phyloP scores from a whole-genome alignment of 2,113 vertebrate species.

The Columba livia region DNA sequence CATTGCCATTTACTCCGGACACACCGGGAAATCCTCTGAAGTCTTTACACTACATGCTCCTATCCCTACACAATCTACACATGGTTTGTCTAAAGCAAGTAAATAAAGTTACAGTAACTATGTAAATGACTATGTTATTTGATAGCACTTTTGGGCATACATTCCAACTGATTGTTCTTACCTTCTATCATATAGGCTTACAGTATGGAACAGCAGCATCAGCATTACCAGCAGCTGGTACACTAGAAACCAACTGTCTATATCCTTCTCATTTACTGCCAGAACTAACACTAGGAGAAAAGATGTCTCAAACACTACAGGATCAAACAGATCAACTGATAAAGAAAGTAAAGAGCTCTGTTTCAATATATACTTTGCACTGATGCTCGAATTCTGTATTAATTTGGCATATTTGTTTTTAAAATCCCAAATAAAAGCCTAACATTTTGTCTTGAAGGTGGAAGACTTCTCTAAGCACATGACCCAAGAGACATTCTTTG shows the following conservation, averaged over 20 bases:
- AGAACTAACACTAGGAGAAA: conserved; percentile 78
- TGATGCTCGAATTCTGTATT: background rate
- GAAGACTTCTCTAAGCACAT: conserved; percentile 81
- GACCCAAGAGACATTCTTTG: conserved; percentile 55
- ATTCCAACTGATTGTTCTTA: background rate
- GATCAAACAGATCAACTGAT: conserved; percentile 83
- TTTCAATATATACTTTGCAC: background rate
- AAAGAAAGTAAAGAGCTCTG: conserved; percentile 74
- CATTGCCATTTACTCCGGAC: background rate
- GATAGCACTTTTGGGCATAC: background rate
- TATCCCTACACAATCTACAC: background rate
- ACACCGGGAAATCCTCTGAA: background rate
- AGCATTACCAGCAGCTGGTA: background rate
- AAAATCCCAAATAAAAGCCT: background rate
- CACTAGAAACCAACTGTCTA: background rate
- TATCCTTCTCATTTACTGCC: conserved; percentile 38
- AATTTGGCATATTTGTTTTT: background rate
- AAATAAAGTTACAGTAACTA: background rate
- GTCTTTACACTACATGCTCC: background rate
- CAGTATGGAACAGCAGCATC: background rate
- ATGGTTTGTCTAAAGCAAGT: conserved; percentile 53
- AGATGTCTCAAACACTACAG: conserved; percentile 81
- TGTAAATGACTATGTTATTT: background rate
- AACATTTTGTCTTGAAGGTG: conserved; percentile 75
- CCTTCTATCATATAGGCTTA: conserved; percentile 22